A percentile compares a stretch with the other conserved stretches of the same genome.
These are phyloP conservation scores for Saccostrea cuccullata DNA, from an alignment of 1,140 invertebrate genomes.

Conservation along the genomic window DNA sequence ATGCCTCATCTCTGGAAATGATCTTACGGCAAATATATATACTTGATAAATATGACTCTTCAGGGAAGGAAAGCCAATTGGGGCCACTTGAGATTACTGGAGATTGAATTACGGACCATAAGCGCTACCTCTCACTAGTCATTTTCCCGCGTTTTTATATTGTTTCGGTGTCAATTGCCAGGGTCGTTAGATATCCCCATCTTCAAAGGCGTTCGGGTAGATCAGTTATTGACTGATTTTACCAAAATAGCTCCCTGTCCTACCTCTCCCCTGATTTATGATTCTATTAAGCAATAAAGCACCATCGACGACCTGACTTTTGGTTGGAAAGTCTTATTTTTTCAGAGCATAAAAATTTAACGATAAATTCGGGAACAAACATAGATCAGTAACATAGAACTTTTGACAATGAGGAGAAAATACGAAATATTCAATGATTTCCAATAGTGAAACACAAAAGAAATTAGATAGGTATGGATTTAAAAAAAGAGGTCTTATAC, in stretches of 20 bases:
- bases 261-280: not conserved
- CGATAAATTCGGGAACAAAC: too few species aligned
- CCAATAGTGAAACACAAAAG: too few species aligned
- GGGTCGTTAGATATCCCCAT: not conserved
- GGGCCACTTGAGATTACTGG: not conserved
- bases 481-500: too few species aligned
- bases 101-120: conserved; percentile 7
- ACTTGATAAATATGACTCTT: conserved; percentile 10
- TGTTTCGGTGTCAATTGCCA: conserved; percentile 25
- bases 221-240: not conserved
- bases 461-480: too few species aligned
- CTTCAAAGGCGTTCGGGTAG: conserved; percentile 6
- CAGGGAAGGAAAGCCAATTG: not conserved
- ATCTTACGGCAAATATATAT: not conserved
- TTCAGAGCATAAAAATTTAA: too few species aligned
- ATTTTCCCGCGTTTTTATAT: conserved; percentile 21
- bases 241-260: not conserved
- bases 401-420: too few species aligned
- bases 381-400: too few species aligned
- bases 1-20: not conserved
- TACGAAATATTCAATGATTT: too few species aligned
- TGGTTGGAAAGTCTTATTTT: too few species aligned
- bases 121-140: not conserved
- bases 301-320: not conserved
- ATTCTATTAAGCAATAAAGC: not conserved